Conservation (phyloP, 2,113 vertebrate genomes). For the Callionymus lyra region DNA sequence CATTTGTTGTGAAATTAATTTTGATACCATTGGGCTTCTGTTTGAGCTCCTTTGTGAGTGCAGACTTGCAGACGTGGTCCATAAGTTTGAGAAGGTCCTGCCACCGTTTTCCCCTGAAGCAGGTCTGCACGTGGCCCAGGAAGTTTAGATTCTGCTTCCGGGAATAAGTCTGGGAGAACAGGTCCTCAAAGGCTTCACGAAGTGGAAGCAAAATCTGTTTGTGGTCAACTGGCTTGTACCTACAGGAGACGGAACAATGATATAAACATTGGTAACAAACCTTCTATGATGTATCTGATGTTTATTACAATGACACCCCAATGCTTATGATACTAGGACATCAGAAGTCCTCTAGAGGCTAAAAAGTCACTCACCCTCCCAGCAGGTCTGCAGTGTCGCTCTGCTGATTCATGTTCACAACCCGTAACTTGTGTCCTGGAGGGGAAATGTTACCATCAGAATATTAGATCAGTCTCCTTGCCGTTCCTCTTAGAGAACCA, state of each 20-base stretch:
- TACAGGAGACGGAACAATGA: slow-evolving; percentile 28
- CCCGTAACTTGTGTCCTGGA: slow-evolving; percentile 79
- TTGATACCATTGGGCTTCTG: slow-evolving; percentile 74
- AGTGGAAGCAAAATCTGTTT: slow-evolving; percentile 86
- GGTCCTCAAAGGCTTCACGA: slow-evolving; percentile 87
- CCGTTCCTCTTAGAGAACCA: neutral
- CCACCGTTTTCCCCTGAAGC: slow-evolving; percentile 91
- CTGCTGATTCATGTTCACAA: slow-evolving; percentile 98
- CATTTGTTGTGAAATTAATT: no score
- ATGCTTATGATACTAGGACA: no score
- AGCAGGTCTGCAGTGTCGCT: slow-evolving; percentile 93
- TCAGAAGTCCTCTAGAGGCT: no score
- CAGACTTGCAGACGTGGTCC: slow-evolving; percentile 91
- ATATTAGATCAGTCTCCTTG: neutral
- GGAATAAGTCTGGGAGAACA: slow-evolving; percentile 92
- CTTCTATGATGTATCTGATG: no score
- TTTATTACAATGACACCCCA: no score
- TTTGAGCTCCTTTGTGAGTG: slow-evolving; percentile 72
- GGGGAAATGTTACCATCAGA: neutral
- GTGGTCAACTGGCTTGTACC: slow-evolving; percentile 93
- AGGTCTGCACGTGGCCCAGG: slow-evolving; percentile 92
- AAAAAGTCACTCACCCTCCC: slow-evolving; percentile 83
- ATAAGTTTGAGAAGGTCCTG: slow-evolving; percentile 88
- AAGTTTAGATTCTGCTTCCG: slow-evolving; percentile 92
- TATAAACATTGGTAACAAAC: no score